phyloP scores from a whole-genome alignment of 2,888 invertebrate genomes.

The Iselma pallidipennis region DNA sequence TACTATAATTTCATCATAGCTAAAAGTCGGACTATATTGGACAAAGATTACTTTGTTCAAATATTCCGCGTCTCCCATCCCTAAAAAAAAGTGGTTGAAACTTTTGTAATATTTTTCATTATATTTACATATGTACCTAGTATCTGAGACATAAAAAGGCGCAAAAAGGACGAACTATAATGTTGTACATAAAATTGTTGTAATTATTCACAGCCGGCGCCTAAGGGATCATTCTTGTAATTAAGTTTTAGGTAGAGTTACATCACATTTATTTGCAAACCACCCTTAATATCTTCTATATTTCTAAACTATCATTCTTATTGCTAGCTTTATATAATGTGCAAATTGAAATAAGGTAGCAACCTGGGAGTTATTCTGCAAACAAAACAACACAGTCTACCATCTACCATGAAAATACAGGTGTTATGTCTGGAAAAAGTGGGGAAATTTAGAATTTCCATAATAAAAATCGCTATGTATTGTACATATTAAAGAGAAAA shows the following conservation, averaged over 20 bases:
- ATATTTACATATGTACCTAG: too few relatives aligned
- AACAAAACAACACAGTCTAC: too few relatives aligned
- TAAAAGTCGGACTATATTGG: background rate
- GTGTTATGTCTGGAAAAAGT: background rate
- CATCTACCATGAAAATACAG: constrained; percentile 11
- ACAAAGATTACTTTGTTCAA: background rate
- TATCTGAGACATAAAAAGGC: too few relatives aligned
- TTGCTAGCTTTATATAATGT: constrained; percentile 28
- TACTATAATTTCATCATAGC: background rate
- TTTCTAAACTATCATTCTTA: constrained; percentile 35
- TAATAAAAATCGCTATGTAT: too few relatives aligned
- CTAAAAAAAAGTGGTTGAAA: too few relatives aligned
- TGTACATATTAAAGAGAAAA: background rate
- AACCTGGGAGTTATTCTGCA: constrained; percentile 36
- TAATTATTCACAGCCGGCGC: constrained; percentile 45
- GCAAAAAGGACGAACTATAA: background rate
- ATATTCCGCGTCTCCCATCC: too few relatives aligned
- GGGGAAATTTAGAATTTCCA: too few relatives aligned
- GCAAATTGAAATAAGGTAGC: too few relatives aligned
- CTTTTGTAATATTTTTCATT: too few relatives aligned
- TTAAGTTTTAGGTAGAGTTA: constrained; percentile 45
- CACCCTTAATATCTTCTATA: constrained; percentile 37
- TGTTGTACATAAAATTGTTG: constrained; percentile 13
- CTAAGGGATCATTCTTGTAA: constrained; percentile 45
- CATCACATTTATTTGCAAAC: constrained; percentile 40